Evolutionary conservation across 2,113 vertebrate genomes (phyloP).

Genomic region (Limanda limanda): DNA sequence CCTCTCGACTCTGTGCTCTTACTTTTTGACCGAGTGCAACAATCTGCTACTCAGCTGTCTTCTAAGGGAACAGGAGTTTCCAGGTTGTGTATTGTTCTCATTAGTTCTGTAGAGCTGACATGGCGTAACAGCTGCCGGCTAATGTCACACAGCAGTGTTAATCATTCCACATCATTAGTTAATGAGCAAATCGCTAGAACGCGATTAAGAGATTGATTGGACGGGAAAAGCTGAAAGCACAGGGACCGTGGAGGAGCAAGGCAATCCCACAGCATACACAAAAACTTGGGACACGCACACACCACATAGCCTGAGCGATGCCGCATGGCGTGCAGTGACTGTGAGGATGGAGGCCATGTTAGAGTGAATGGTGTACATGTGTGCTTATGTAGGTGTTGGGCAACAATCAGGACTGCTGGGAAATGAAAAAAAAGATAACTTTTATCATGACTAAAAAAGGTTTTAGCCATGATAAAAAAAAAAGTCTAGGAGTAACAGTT

Average conservation of each 20-base stretch:
- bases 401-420: not conserved
- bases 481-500: not conserved
- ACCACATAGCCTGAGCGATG: conserved; percentile 23
- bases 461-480: not conserved
- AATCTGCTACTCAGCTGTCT: conserved; percentile 31
- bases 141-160: conserved; percentile 62
- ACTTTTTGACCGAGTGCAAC: conserved; percentile 7
- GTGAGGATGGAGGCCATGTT: conserved; percentile 44
- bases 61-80: conserved; percentile 34
- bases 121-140: conserved; percentile 63
- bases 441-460: not conserved
- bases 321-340: conserved; percentile 45
- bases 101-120: conserved; percentile 53
- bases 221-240: conserved; percentile 55
- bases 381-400: not conserved
- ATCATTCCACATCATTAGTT: conserved; percentile 72
- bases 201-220: conserved; percentile 69
- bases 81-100: conserved; percentile 53
- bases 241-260: conserved; percentile 40
- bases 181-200: conserved; percentile 69
- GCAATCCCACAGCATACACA: conserved; percentile 25
- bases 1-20: conserved; percentile 38
- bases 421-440: not conserved
- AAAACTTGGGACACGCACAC: not conserved
- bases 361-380: conserved; percentile 8